phyloP scores from a whole-genome alignment of 1,140 invertebrate species.

The Dreissena polymorpha region DNA sequence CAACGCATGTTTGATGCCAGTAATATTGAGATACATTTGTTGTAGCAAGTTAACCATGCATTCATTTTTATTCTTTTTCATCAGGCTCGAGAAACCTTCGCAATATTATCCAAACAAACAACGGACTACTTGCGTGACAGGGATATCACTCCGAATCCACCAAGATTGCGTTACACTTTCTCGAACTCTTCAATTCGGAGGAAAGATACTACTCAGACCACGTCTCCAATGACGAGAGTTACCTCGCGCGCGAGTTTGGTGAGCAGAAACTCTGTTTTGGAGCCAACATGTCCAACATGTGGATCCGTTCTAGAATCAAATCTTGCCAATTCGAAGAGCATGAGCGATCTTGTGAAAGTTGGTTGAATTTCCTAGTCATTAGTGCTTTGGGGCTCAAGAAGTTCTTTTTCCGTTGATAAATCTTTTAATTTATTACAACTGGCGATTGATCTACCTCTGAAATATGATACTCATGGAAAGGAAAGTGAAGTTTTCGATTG shows the following conservation, averaged over 20 bases:
- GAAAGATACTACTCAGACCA: not conserved
- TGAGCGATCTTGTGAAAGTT: constrained; percentile 19
- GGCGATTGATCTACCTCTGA: not conserved
- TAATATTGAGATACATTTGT: too few relatives aligned
- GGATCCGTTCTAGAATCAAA: constrained; percentile 55
- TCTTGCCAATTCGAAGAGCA: constrained; percentile 30
- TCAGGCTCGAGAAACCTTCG: constrained; percentile 64
- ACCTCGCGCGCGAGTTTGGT: not conserved
- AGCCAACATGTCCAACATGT: constrained; percentile 60
- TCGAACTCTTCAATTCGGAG: constrained; percentile 14
- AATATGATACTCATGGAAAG: not conserved
- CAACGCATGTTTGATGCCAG: not conserved
- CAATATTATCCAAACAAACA: constrained; percentile 60
- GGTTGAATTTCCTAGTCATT: not conserved
- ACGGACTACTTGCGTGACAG: constrained; percentile 63
- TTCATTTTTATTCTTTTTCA: not conserved
- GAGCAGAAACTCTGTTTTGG: constrained; percentile 24
- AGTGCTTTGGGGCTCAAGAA: not conserved
- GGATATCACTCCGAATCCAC: constrained; percentile 57
- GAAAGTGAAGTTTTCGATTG: not conserved
- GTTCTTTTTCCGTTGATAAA: not conserved
- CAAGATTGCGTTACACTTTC: constrained; percentile 20
- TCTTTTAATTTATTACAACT: not conserved
- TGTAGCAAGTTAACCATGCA: not conserved
- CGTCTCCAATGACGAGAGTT: not conserved